These are phyloP conservation scores for Sylvilagus floridanus DNA, from an alignment of 2,797 vertebrate species.

Conservation along the genomic window DNA sequence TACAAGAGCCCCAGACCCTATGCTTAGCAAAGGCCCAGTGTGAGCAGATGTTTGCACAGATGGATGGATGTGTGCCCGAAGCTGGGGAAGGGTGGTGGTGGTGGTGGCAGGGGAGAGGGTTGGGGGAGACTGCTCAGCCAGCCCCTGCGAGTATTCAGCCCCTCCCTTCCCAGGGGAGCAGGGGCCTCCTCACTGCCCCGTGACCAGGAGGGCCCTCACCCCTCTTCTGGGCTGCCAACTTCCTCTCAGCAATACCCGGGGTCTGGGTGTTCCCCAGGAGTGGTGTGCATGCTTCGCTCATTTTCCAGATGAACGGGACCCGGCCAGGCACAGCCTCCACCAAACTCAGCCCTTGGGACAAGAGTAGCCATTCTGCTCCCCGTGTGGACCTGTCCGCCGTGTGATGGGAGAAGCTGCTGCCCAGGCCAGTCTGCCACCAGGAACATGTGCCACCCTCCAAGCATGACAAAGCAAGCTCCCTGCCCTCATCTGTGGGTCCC, in stretches of 20 bases:
- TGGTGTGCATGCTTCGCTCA: background rate
- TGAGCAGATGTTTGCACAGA: too few relatives aligned
- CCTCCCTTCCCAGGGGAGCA: background rate
- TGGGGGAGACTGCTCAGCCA: too few relatives aligned
- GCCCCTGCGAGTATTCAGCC: too few relatives aligned
- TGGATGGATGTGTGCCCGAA: too few relatives aligned
- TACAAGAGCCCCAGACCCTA: too few relatives aligned
- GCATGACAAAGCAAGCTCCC: background rate
- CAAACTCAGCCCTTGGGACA: constrained; percentile 96
- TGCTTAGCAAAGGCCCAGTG: too few relatives aligned
- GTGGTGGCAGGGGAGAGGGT: too few relatives aligned
- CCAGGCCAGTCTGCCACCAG: background rate
- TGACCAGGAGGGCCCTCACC: background rate
- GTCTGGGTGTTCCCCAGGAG: rapidly evolving
- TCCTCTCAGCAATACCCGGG: rapidly evolving
- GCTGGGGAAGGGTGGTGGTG: too few relatives aligned
- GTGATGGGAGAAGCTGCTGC: constrained; percentile 82
- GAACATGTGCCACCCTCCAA: background rate
- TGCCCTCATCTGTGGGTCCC: constrained; percentile 1
- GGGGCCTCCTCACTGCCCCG: background rate
- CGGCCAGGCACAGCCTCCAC: constrained; percentile 92
- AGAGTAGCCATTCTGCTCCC: constrained; percentile 95
- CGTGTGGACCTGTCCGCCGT: constrained; percentile 95
- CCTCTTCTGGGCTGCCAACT: too few relatives aligned
- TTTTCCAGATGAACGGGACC: constrained; percentile 94